Base-by-base conservation (phyloP, 1,140 invertebrate genomes). In the Macrocentrus cingulum region DNA sequence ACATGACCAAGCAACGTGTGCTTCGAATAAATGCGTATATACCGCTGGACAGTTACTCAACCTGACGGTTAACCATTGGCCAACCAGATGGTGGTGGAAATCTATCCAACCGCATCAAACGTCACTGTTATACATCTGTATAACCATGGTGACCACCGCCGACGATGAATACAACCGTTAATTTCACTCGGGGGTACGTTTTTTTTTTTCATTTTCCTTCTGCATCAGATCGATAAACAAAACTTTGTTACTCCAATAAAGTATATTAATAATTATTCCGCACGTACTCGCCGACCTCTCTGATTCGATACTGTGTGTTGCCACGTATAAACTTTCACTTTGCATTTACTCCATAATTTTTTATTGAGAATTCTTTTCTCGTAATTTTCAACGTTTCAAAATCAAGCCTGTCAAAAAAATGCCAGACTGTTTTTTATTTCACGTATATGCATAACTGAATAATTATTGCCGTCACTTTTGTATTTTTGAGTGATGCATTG, bases 271-370 rank as follows among this genome's bases (percentile, higher is more conserved):
- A 39, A 39, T 39, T n/a, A 39, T 39, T 39, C 36, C 13, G 36
- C 36, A 15, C 36, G 36, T 39, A 39, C n/a, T n/a, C 11, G 15
- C 4, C 36, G 7, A 39, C 36, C 36, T n/a, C n/a, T n/a, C n/a
- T n/a, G 13, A 39, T 39, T 39, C n/a, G 36, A 15, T 39, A n/a
- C 36, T 5, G 25, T 29, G 22, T 44, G 39, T 29, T 42, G 51
- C 37, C 36, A 18, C 36, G 18, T 32, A 7, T 23, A 41, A 22
- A 54, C 51, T 54, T 54, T 54, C 51, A 42, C 51, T 54, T 39
- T 11, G 15, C 19, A 52, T 39, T 19, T 39, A 36, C 50, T 36
- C 22, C 23, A 54, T 54, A 25, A 29, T 54, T 54, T 23, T 29
- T 23, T 29, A 22, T 54, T 42, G 23, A 41, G n/a, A 37, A 19